phyloP scores from a whole-genome alignment of 2,113 vertebrate species.

The Emydocephalus ijimae region DNA sequence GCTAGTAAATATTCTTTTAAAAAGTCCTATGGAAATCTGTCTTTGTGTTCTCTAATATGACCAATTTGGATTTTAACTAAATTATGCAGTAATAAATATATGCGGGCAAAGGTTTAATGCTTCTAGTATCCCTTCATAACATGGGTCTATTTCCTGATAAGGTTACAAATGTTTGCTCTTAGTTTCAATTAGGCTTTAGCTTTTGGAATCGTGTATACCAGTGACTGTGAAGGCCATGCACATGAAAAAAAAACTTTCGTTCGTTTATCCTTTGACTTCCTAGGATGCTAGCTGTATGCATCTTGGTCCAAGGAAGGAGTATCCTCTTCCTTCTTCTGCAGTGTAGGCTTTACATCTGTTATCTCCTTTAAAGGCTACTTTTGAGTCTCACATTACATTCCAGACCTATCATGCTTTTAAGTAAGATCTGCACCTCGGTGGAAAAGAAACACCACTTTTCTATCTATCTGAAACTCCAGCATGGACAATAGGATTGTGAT shows the following conservation, averaged over 20 bases:
- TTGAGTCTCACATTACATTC: slow-evolving; percentile 44
- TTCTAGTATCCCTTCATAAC: not conserved
- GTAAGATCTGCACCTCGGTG: slow-evolving; percentile 38
- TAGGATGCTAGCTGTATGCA: not conserved
- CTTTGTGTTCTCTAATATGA: not conserved
- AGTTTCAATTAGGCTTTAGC: slow-evolving; percentile 7
- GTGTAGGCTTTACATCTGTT: slow-evolving; percentile 25
- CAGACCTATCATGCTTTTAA: slow-evolving; percentile 35
- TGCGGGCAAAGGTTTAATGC: not conserved
- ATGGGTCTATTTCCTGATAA: not conserved
- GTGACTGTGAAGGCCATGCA: not conserved
- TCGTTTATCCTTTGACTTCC: not conserved
- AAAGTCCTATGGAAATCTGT: not conserved
- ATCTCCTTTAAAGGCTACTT: slow-evolving; percentile 39
- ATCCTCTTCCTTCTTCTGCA: slow-evolving; percentile 1
- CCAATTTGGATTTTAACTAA: not conserved
- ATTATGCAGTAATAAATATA: not conserved
- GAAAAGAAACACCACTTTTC: slow-evolving; percentile 31
- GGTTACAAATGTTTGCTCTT: not conserved
- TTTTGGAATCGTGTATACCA: not conserved
- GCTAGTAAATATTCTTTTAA: not conserved
- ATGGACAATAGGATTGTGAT: slow-evolving; percentile 18
- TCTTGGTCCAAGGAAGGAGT: not conserved
- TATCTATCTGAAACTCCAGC: slow-evolving; percentile 24
- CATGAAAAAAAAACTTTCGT: not conserved